phyloP scores from a whole-genome alignment of 2,888 invertebrate species.

The Entomobrya multifasciata region DNA sequence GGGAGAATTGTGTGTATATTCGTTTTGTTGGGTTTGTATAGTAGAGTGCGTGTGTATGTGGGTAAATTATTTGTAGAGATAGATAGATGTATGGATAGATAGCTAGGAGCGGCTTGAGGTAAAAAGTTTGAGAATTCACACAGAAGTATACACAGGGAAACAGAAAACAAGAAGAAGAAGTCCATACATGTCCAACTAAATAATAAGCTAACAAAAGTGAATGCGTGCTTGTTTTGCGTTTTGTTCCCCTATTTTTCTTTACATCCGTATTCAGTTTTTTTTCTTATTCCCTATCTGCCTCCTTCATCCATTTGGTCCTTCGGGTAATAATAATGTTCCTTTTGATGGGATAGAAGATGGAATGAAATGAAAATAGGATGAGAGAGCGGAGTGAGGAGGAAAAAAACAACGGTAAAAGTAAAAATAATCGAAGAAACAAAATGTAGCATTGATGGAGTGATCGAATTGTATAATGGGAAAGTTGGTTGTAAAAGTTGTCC shows the following conservation, averaged over 20 bases:
- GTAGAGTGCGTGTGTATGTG: too few species aligned
- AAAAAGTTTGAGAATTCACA: constrained; percentile 56
- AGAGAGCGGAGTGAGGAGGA: not conserved
- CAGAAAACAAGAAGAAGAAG: constrained; percentile 26
- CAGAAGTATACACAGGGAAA: too few species aligned
- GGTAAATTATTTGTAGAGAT: not conserved
- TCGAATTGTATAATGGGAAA: constrained; percentile 48
- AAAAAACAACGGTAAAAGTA: not conserved
- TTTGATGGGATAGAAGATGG: constrained; percentile 40
- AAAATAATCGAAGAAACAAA: constrained; percentile 44
- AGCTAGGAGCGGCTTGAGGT: constrained; percentile 52
- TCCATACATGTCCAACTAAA: constrained; percentile 56
- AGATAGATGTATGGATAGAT: constrained; percentile 18
- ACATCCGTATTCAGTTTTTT: constrained; percentile 42
- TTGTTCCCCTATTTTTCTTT: constrained; percentile 51
- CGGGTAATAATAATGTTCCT: constrained; percentile 59
- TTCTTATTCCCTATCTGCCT: constrained; percentile 18
- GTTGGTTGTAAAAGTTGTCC: constrained; percentile 20
- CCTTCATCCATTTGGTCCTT: constrained; percentile 45
- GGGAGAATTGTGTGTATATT: too few species aligned
- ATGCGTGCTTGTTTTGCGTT: constrained; percentile 50
- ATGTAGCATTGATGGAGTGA: constrained; percentile 53
- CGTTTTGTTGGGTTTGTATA: too few species aligned
- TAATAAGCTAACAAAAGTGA: constrained; percentile 62
- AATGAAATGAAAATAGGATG: constrained; percentile 18